Evolutionary conservation across 2,888 invertebrate species (phyloP).

Genomic region (Argyresthia albistria): DNA sequence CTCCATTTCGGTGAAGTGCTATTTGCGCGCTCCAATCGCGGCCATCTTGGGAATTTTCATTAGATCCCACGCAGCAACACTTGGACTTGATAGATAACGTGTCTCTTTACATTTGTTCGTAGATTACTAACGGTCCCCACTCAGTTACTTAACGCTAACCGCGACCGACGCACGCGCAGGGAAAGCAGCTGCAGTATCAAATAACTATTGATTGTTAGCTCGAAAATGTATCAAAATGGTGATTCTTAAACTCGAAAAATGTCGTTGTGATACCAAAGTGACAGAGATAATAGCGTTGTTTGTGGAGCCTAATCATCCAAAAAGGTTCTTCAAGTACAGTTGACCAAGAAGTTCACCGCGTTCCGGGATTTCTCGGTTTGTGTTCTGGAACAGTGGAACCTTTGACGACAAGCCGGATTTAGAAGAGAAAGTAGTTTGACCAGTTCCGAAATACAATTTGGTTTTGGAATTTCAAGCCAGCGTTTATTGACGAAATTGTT

Average conservation of each 20-base stretch:
- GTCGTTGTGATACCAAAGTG: conserved; percentile 45
- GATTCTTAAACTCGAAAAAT: conserved; percentile 43
- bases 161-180: conserved; percentile 9
- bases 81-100: conserved; percentile 14
- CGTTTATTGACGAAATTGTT: too few relatives aligned
- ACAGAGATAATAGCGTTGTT: conserved; percentile 50
- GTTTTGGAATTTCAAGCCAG: too few relatives aligned
- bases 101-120: conserved; percentile 5
- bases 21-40: too few relatives aligned
- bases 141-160: conserved; percentile 21
- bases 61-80: conserved; percentile 10
- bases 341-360: conserved; percentile 31
- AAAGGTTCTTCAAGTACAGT: conserved; percentile 66
- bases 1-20: neutral
- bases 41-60: too few relatives aligned
- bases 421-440: conserved; percentile 8
- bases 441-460: too few relatives aligned
- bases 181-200: conserved; percentile 16
- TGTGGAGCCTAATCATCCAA: conserved; percentile 59
- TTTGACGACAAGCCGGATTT: conserved; percentile 18
- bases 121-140: conserved; percentile 14
- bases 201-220: conserved; percentile 6
- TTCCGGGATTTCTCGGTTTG: conserved; percentile 6
- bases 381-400: conserved; percentile 4
- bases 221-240: conserved; percentile 68